Evolutionary conservation across 2,113 vertebrate genomes (phyloP), one percentile per base, ranked within the genome.

Genomic region (Melanotaenia duboulayi): DNA sequence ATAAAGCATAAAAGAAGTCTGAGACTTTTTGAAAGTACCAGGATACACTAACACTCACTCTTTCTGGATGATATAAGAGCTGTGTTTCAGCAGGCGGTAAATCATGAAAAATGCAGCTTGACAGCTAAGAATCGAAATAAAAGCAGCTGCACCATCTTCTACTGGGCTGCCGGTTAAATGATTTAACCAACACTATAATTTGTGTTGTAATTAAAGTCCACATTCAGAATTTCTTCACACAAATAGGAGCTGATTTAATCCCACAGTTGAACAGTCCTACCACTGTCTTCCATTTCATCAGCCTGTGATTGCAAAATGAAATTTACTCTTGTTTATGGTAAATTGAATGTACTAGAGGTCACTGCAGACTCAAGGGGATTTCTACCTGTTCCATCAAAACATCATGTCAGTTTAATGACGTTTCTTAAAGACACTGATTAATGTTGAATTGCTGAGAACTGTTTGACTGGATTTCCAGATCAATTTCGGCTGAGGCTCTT

Each of bases 261-360:
- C 8, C 54, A 9, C 52, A 3, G 56, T 28, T 57, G 71, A 78
- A 25, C 14, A 37, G 52, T 66, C 14, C 11, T 13, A 67, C 22
- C 4, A 44, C 64, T 55, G 20, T 71, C 65, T 73, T 70, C 32
- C 11, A 56, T 80, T 84, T 63, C 65, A 39, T 70, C 63, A 77
- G 56, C 11, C 42, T 77, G 59, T 81, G 86, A 87, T 86, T 83
- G 46, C 54, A 60, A 85, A 64, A 84, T 74, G 50, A 74, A 83
- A 81, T 11, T 28, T 65, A 74, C 28, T 61, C 40, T 44, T 51
- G 55, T 65, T 83, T 62, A 24, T 55, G 50, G 7, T 67, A 51
- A 81, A 84, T 76, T 8, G 5, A 72, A 76, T 46, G 50, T 54
- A 63, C 65, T 54, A 5, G 20, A 81, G 51, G 76, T 46, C 23